Evolutionary conservation across 2,888 invertebrate genomes (phyloP), one percentile per base, ranked within the genome.

Genomic region (Athalia rosae): DNA sequence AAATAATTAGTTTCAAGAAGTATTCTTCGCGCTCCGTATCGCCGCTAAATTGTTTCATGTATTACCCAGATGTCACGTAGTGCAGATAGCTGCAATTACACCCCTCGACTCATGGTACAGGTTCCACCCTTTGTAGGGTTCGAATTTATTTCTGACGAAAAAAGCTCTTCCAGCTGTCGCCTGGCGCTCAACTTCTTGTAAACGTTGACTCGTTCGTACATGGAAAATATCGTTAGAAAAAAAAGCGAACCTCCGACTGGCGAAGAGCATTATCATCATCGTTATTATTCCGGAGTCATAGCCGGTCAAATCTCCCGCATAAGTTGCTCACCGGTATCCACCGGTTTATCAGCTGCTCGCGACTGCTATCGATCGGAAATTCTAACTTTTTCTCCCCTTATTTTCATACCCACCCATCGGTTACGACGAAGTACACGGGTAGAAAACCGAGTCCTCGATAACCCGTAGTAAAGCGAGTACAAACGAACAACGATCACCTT

Each of bases 121-220:
- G 13, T 13, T 15, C 45, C 47, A n/a, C 47, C 28, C 28, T 28
- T 28, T 2, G 28, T 13, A 48, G 45, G 11, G 13, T 45, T 48
- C 64, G 53, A 56, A 69, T 69, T 69, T 69, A 53, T 50, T 53
- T 41, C 69, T 69, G 69, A 69, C n/a, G 69, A 69, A 53, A 11
- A 50, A 43, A 69, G 9, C 66, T 13, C 56, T 41, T 4, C 69
- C 69, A 53, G 69, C 9, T 13, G 4, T 8, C 69, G 69, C 69
- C 64, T 47, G 4, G 64, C 6, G 43, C 62, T 11, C n/a, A n/a
- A 11, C 43, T 62, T 7, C 41, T 61, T 11, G 11, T 8, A 2
- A 9, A 9, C 11, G 9, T 61, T 62, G 3, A 8, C 15, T 15
- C 43, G 4, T 11, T 5, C 6, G 62, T 4, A 11, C n/a, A 9